phyloP scores from a whole-genome alignment of 1,140 invertebrate species.

The Helicoverpa zea region DNA sequence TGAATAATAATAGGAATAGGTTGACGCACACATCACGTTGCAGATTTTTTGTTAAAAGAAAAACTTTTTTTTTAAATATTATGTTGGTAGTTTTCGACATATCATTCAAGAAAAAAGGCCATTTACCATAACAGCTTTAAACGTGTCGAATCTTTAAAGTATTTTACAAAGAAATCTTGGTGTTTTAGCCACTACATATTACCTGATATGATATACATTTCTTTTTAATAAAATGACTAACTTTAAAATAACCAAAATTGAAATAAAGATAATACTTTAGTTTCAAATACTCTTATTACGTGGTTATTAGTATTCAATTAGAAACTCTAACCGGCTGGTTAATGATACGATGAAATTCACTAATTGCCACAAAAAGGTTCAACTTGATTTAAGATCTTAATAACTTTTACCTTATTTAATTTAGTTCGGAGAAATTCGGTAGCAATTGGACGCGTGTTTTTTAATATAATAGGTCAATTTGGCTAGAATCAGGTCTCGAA shows the following conservation, averaged over 20 bases:
- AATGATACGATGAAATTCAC: conserved; percentile 37
- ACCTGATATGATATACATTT: no score
- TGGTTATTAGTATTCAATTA: conserved; percentile 44
- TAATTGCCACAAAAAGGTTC: conserved; percentile 36
- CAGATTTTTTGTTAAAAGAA: not conserved
- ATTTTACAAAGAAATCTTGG: no score
- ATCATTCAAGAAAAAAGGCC: no score
- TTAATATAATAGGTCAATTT: no score
- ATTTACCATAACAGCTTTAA: no score
- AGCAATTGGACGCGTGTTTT: not conserved
- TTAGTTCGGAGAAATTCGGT: conserved; percentile 24
- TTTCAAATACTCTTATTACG: conserved; percentile 36
- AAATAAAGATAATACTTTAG: not conserved
- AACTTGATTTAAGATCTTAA: conserved; percentile 45
- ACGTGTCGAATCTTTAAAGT: no score
- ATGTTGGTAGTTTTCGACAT: no score
- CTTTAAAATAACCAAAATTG: not conserved
- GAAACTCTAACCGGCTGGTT: conserved; percentile 35
- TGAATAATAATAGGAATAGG: no score
- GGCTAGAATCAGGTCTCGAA: no score
- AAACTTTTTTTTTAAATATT: no score
- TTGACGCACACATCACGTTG: no score
- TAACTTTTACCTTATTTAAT: conserved; percentile 42
- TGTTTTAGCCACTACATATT: no score
- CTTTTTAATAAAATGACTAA: not conserved